Evolutionary conservation across 2,797 vertebrate species (phyloP).

Genomic region (Rhincodon typus): DNA sequence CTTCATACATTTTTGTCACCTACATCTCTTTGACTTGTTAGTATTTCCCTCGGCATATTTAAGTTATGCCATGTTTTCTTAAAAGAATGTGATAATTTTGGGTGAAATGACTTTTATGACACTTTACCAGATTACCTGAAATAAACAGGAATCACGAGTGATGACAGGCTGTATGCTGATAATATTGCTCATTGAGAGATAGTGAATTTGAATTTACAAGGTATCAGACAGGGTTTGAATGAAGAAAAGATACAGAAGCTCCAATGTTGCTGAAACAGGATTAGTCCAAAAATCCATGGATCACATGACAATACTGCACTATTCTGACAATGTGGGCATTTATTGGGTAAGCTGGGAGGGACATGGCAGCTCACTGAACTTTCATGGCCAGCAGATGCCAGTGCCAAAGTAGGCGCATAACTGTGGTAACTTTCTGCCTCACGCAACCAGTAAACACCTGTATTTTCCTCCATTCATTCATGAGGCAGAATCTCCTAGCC

Average conservation of each 20-base stretch:
- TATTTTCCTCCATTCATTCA: background rate
- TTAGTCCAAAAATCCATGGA: background rate
- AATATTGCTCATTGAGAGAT: background rate
- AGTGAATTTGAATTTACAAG: background rate
- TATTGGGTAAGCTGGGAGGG: background rate
- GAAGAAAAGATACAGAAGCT: background rate
- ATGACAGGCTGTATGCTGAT: background rate
- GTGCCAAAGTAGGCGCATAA: background rate
- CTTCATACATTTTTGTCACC: background rate
- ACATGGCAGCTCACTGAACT: background rate
- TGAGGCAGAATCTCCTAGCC: background rate
- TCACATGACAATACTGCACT: background rate
- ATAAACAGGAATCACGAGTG: slow-evolving; percentile 13
- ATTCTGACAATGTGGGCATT: background rate
- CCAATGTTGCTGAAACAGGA: background rate
- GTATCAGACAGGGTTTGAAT: background rate
- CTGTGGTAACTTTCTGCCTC: background rate
- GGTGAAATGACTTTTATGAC: background rate
- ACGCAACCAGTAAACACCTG: background rate
- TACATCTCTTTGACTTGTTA: background rate
- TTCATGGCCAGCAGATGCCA: background rate
- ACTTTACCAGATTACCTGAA: background rate
- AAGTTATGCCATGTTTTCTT: background rate
- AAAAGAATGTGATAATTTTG: background rate
- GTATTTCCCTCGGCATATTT: background rate